A percentile compares a stretch with the other conserved stretches of the same genome.
Conservation (phyloP, 2,888 invertebrate species). For the Agrochola lota region DNA sequence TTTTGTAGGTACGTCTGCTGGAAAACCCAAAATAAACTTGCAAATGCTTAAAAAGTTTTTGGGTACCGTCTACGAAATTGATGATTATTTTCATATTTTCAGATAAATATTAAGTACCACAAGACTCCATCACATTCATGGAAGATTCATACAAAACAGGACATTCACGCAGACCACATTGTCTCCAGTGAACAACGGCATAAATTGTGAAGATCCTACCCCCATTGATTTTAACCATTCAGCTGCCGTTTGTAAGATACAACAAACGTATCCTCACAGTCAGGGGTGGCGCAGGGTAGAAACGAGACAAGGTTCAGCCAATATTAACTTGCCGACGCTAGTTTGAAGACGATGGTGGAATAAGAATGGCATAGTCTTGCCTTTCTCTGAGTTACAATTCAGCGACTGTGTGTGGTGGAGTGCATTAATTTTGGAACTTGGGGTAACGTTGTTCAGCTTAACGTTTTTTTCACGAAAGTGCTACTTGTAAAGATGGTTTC, state of each 20-base stretch:
- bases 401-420: slow-evolving; percentile 47
- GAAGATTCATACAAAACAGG: not conserved
- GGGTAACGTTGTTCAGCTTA: slow-evolving; percentile 43
- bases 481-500: slow-evolving; percentile 18
- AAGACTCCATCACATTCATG: not conserved
- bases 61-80: not conserved
- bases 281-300: slow-evolving; percentile 63
- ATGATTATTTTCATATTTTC: not conserved
- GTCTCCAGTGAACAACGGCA: slow-evolving; percentile 5
- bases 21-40: not conserved
- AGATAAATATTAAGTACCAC: not conserved
- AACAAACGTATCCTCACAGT: slow-evolving; percentile 51
- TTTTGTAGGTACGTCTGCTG: slow-evolving; percentile 3
- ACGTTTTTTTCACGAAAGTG: slow-evolving; percentile 44
- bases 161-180: not conserved
- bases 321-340: slow-evolving; percentile 79
- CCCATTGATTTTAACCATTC: slow-evolving; percentile 57
- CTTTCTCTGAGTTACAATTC: slow-evolving; percentile 61
- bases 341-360: slow-evolving; percentile 72
- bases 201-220: slow-evolving; percentile 6
- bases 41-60: no score
- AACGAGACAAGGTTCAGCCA: slow-evolving; percentile 70
- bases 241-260: slow-evolving; percentile 48
- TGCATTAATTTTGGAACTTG: slow-evolving; percentile 58
- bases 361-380: slow-evolving; percentile 72